Evolutionary conservation across 2,888 invertebrate genomes (phyloP).

Genomic region (Phytoseiulus persimilis): DNA sequence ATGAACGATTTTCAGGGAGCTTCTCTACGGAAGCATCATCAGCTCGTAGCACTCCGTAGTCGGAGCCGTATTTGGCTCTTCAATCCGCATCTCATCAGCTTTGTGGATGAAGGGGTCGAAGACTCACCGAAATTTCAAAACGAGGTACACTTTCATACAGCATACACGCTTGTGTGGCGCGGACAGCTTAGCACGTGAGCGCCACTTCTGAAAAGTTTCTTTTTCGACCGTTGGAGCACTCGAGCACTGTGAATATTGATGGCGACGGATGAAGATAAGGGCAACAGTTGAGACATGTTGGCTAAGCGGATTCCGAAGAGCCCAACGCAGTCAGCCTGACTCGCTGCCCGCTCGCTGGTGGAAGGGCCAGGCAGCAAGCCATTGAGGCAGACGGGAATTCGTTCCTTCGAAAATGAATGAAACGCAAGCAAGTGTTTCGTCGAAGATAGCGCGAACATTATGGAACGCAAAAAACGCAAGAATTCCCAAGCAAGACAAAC

Average conservation of each 20-base stretch:
- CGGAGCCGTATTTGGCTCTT: too few species aligned
- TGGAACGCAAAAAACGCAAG: background rate
- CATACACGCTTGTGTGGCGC: too few species aligned
- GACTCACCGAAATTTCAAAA: too few species aligned
- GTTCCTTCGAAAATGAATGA: background rate
- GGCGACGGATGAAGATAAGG: background rate
- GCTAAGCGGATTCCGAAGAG: background rate
- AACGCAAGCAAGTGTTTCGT: background rate
- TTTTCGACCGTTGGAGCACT: background rate
- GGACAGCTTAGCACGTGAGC: background rate
- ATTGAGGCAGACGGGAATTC: background rate
- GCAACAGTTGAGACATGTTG: conserved; percentile 5
- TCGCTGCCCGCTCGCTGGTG: background rate
- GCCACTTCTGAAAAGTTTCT: background rate
- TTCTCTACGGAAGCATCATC: too few species aligned
- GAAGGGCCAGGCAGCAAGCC: background rate
- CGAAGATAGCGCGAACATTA: background rate
- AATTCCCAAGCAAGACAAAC: background rate
- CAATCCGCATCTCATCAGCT: too few species aligned
- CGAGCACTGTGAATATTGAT: background rate
- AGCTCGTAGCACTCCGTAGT: too few species aligned
- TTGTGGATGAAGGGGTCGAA: too few species aligned
- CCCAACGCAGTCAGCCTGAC: background rate
- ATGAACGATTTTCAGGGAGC: too few species aligned
- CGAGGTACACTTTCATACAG: too few species aligned